phyloP scores from a whole-genome alignment of 2,888 invertebrate genomes.

The Rhamphomyia laevipes region DNA sequence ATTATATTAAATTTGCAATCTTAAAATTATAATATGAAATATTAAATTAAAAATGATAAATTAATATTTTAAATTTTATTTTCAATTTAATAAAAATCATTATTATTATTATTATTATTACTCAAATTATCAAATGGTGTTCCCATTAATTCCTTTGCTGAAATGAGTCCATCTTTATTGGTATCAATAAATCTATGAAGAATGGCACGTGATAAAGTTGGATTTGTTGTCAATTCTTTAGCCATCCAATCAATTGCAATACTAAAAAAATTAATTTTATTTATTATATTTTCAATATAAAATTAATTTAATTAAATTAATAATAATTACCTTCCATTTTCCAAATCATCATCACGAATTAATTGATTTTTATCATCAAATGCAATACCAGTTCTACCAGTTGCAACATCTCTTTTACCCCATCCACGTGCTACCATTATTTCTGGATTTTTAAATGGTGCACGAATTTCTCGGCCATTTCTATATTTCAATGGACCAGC shows the following conservation, averaged over 20 bases:
- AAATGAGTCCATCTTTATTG: constrained; percentile 19
- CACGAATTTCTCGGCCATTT: constrained; percentile 20
- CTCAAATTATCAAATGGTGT: constrained; percentile 1
- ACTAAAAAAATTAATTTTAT: constrained; percentile 8
- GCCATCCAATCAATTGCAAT: constrained; percentile 21
- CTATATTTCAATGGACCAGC: constrained; percentile 18
- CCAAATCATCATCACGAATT: constrained; percentile 10
- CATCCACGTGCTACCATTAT: constrained; percentile 25
- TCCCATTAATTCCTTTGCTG: constrained; percentile 17
- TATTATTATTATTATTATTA: too few species aligned
- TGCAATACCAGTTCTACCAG: constrained; percentile 1
- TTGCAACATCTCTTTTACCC: constrained; percentile 18
- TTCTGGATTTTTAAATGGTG: constrained; percentile 21
- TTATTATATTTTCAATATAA: not conserved
- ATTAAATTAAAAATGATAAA: too few species aligned
- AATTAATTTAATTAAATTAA: not conserved
- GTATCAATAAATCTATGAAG: constrained; percentile 20
- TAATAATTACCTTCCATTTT: constrained; percentile 11
- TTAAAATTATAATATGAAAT: too few species aligned
- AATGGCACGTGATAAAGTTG: constrained; percentile 16
- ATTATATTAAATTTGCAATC: too few species aligned
- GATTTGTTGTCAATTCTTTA: constrained; percentile 19
- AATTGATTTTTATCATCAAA: constrained; percentile 7
- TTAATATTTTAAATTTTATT: too few species aligned
- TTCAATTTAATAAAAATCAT: too few species aligned